Percentiles rank a stretch among this genome's conserved stretches.
Evolutionary conservation across 2,888 invertebrate genomes (phyloP).

Genomic region (Eristalis arbustorum): DNA sequence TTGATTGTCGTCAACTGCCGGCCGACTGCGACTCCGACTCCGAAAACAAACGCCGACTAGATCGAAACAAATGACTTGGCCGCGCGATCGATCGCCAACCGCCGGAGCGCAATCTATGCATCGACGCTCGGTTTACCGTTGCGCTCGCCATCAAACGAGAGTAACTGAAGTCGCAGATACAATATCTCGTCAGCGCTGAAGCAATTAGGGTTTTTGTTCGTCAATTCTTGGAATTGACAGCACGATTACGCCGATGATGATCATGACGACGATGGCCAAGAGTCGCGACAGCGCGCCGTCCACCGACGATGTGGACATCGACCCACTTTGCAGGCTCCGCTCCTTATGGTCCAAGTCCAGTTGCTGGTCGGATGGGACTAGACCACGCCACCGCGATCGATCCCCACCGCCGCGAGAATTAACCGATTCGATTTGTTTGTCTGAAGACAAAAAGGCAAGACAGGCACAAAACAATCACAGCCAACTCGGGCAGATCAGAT

Average conservation of each 20-base stretch:
- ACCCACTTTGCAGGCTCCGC: constrained; percentile 44
- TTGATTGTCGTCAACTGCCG: constrained; percentile 13
- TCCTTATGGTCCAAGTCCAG: constrained; percentile 10
- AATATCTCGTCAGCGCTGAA: constrained; percentile 21
- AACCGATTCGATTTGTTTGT: constrained; percentile 50
- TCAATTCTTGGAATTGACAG: constrained; percentile 38
- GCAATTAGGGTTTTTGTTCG: constrained; percentile 46
- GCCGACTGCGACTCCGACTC: background rate
- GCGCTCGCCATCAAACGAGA: constrained; percentile 16
- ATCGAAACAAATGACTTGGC: constrained; percentile 31
- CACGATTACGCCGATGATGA: constrained; percentile 8
- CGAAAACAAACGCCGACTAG: background rate
- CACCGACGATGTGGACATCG: background rate
- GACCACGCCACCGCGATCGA: constrained; percentile 20
- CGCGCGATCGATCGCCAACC: constrained; percentile 16
- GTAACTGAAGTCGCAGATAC: constrained; percentile 33
- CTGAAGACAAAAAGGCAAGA: background rate
- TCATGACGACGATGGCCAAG: background rate
- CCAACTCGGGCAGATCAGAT: background rate
- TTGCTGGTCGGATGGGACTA: constrained; percentile 11
- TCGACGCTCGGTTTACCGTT: constrained; percentile 17
- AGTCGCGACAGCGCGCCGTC: too few species aligned
- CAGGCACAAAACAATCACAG: constrained; percentile 13
- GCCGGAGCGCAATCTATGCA: constrained; percentile 9
- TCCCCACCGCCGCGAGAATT: constrained; percentile 20